These are phyloP conservation scores for Anadara kagoshimensis DNA, from an alignment of 1,140 invertebrate species.

Conservation along the genomic window DNA sequence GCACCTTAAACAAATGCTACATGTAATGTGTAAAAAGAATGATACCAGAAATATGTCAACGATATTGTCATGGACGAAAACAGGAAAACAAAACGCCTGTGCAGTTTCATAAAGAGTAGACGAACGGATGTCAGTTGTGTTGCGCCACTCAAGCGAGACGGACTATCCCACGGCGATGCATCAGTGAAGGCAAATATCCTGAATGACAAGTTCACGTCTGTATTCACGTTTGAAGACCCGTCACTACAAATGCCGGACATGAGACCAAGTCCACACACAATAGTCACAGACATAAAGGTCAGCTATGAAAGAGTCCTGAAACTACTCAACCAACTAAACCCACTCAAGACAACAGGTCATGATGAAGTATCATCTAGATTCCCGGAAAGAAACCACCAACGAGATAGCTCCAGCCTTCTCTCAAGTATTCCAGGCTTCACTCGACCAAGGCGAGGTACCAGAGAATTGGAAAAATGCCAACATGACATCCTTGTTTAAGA, in stretches of 20 bases:
- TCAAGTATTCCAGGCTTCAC: background rate
- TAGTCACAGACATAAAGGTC: background rate
- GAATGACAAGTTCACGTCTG: background rate
- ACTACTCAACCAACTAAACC: background rate
- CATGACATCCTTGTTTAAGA: no score
- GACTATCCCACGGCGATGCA: background rate
- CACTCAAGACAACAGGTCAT: conserved; percentile 1
- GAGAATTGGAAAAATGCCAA: background rate
- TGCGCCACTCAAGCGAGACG: background rate
- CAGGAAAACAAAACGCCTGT: no score
- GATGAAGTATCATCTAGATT: background rate
- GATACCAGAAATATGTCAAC: no score
- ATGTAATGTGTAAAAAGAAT: no score
- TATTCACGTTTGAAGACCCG: background rate
- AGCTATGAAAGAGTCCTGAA: background rate
- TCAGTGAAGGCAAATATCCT: background rate
- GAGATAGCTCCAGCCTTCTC: background rate
- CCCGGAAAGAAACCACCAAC: background rate
- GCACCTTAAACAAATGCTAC: no score
- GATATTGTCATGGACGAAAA: no score
- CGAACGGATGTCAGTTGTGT: background rate
- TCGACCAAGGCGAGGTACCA: background rate
- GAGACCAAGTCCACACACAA: no score
- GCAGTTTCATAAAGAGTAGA: background rate
- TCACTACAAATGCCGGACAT: background rate